Base-by-base conservation (phyloP, 2,113 vertebrate species). In the Petrocephalus zakoni region DNA sequence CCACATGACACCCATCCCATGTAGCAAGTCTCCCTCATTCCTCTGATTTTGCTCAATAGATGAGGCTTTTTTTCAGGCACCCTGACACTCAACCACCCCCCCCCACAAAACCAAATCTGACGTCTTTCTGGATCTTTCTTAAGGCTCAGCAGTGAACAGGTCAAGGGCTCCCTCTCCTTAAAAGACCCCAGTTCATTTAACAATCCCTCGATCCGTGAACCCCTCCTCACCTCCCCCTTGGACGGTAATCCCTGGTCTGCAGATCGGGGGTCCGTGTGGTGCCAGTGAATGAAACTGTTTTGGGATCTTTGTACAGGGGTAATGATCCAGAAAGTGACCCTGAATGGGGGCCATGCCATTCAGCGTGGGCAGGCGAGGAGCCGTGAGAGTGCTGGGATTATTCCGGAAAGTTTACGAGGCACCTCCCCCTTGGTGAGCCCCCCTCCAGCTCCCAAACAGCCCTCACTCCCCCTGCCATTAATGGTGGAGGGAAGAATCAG, bases 271-370 rank as follows among this genome's bases (percentile, higher is more conserved):
- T 55, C 94, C 93, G 93, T 94, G 91, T 91, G 91, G 91, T 90
- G 88, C 90, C 91, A 90, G 90, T 91, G 91, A 93, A 92, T 93
- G 90, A 93, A 93, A 94, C 93, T 92, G 91, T 92, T 93, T 93
- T 92, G 90, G 91, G 93, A 93, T 94, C 93, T 93, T 94, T 94
- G 93, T 94, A 89, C 93, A 92, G 93, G 91, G 94, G 93, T 93
- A 95, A 93, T 94, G 94, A 93, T 94, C 93, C 93, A 94, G 93
- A 94, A 93, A 78, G 93, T 91, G 90, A 81, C 91, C 90, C 91
- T 91, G 91, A 93, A 94, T 93, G 92, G 92, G 92, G 82, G 5
- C 92, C 91, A 89, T 90, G 92, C 92, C 91, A 91, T 91, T 92
- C 92, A 91, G 91, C 92, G 91, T 89, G 92, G 75, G 37, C 93